Percentiles rank a stretch among this genome's conserved stretches.
phyloP scores from a whole-genome alignment of 2,888 invertebrate species.

The Macrophya alboannulata region DNA sequence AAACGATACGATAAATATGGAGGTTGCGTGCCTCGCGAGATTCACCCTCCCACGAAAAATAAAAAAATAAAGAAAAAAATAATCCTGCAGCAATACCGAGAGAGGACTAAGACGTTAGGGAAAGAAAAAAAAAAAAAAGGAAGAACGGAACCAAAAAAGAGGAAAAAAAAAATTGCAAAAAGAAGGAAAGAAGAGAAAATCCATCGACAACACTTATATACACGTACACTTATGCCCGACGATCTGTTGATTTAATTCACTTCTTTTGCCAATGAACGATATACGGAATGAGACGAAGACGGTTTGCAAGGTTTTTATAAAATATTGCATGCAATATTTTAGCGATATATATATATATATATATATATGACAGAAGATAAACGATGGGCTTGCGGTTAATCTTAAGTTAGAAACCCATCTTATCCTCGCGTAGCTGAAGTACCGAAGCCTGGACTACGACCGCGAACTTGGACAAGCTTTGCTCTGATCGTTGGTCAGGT shows the following conservation, averaged over 20 bases:
- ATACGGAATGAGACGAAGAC: neutral
- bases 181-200: slow-evolving; percentile 6
- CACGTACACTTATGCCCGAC: neutral
- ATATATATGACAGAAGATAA: neutral
- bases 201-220: neutral
- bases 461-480: neutral
- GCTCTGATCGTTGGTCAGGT: neutral
- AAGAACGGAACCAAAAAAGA: neutral
- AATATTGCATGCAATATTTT: slow-evolving; percentile 4
- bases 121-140: neutral
- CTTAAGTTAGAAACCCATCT: neutral
- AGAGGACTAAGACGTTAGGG: slow-evolving; percentile 13
- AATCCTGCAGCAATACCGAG: neutral
- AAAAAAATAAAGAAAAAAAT: neutral
- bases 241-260: slow-evolving; percentile 41
- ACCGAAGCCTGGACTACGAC: neutral
- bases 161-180: neutral
- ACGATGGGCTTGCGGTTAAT: neutral
- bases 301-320: neutral
- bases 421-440: neutral
- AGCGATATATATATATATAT: neutral
- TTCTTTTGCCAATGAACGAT: neutral
- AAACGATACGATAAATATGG: slow-evolving; percentile 30
- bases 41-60: neutral
- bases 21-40: slow-evolving; percentile 30